These are phyloP conservation scores for Sceloporus undulatus DNA, from an alignment of 2,113 vertebrate species.

Conservation along the genomic window DNA sequence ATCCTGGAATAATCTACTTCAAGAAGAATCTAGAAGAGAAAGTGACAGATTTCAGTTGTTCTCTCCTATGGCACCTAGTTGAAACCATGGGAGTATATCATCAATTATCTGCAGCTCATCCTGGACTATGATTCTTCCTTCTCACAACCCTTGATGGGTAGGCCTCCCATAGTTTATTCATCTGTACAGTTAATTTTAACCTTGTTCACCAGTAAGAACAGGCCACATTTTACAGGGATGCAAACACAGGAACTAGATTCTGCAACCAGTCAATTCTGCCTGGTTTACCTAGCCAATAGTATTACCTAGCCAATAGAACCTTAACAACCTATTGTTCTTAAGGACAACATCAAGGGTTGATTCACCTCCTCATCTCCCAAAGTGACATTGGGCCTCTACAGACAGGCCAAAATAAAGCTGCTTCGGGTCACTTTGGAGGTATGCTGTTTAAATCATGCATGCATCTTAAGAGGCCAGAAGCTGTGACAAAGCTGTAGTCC, in stretches of 20 bases:
- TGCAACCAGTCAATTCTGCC: not conserved
- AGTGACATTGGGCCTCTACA: not conserved
- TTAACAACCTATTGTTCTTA: not conserved
- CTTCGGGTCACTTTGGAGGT: too few relatives aligned
- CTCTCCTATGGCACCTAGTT: too few relatives aligned
- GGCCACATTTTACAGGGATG: not conserved
- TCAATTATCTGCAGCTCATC: too few relatives aligned
- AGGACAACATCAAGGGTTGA: too few relatives aligned
- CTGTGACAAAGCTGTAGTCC: too few relatives aligned
- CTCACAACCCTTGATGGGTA: not conserved
- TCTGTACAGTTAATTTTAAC: not conserved
- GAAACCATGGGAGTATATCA: too few relatives aligned
- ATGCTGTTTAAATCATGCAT: too few relatives aligned
- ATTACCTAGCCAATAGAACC: too few relatives aligned
- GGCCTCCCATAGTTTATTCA: not conserved
- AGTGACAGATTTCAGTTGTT: not conserved
- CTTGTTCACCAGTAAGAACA: not conserved
- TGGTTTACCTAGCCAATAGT: not conserved
- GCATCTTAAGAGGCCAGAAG: too few relatives aligned
- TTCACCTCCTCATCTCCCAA: not conserved
- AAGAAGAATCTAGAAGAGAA: not conserved
- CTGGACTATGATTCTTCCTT: too few relatives aligned
- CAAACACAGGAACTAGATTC: not conserved
- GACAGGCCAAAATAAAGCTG: too few relatives aligned
- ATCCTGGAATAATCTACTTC: not conserved